Conservation (phyloP, 1,140 invertebrate species). For the Acromyrmex charruanus region DNA sequence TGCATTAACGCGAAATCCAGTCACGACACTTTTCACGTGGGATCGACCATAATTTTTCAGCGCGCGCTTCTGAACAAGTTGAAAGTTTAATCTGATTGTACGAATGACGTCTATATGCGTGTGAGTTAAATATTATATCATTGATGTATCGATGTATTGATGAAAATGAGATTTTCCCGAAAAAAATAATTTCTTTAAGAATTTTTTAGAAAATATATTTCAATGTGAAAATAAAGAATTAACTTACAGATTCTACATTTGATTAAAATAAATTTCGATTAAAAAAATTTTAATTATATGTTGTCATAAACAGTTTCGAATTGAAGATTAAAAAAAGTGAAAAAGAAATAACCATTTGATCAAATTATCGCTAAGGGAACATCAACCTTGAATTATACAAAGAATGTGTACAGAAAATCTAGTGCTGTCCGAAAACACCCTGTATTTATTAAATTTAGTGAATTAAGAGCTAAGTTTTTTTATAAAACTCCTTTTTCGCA, state of each 20-base stretch:
- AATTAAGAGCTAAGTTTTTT: constrained; percentile 8
- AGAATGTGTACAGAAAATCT: background rate
- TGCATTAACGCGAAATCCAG: constrained; percentile 64
- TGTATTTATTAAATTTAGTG: constrained; percentile 43
- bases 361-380: background rate
- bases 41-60: background rate
- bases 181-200: background rate
- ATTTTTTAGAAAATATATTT: background rate
- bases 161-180: background rate
- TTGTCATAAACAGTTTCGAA: background rate
- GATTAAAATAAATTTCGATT: background rate
- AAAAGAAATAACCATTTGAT: background rate
- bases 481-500: constrained; percentile 33
- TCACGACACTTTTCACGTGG: constrained; percentile 3
- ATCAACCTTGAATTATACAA: background rate
- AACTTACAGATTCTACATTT: background rate
- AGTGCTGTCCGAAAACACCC: background rate
- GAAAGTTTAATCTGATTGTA: background rate
- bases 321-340: background rate
- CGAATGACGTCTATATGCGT: too few species aligned
- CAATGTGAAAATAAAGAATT: background rate
- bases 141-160: background rate
- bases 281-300: background rate
- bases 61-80: background rate
- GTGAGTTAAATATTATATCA: background rate